Base-by-base conservation (phyloP, 2,113 vertebrate genomes). In the Nycticorax nycticorax region DNA sequence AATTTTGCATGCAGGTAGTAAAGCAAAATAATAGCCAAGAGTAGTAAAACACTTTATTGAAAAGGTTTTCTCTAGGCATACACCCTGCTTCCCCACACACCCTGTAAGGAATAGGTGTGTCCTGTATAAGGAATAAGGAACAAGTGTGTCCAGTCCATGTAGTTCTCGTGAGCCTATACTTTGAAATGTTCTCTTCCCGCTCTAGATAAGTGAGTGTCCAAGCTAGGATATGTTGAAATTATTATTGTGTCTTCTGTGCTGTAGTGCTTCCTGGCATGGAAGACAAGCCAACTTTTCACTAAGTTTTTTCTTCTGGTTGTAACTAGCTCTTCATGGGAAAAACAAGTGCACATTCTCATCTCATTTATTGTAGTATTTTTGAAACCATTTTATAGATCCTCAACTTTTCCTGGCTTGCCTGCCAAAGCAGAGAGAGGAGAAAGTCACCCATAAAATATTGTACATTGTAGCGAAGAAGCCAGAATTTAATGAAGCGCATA, bases 21-120 rank as follows among this genome's bases (percentile, higher is more conserved):
- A 48, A 72, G 35, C 12, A 72, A 86, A 95, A 30, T 27, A 82
- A 10, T 50, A 83, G 24, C 32, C 63, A 23, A 81, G 10, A 60
- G 39, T 18, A 37, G 22, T 91, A 53, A 57, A 62, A n/a, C 8
- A 17, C 30, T 66, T 71, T 48, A 23, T 35, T 74, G 41, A 80
- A 88, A 59, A 75, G 18, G 14, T 77, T 21, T 45, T 87, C 47
- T 83, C 27, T 83, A 43, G 50, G 32, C 26, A 14, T 8, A 39
- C 19, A 55, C 12, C 8, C 21, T 0, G 1, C 18, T 80, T 12
- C 8, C 9, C 3, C 8, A 6, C 12, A 7, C 18, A 18, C 23
- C 5, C 6, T 43, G 41, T 43, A 15, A 43, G 41, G 41, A 43
- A 43, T 43, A 43, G 41, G 41, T 43, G 41, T 43, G 41, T 43